Conservation (phyloP, 2,888 invertebrate species). For the Clanis bilineata region DNA sequence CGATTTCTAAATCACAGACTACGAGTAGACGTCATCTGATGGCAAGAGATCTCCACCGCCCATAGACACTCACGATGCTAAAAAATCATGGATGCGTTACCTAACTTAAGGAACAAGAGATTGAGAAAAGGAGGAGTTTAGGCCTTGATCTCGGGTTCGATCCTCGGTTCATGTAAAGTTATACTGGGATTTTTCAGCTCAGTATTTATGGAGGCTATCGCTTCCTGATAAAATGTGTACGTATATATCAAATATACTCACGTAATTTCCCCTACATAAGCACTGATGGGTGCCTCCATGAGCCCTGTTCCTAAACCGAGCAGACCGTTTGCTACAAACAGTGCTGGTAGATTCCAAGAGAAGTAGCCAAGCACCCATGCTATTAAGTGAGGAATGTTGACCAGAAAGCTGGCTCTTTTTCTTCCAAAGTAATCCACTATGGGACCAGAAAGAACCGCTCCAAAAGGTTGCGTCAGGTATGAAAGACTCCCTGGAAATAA, state of each 20-base stretch:
- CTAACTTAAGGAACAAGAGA: no score
- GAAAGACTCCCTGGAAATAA: conserved; percentile 75
- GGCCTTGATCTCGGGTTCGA: no score
- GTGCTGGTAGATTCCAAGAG: conserved; percentile 63
- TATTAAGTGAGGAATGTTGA: conserved; percentile 78
- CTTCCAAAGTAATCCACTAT: conserved; percentile 80
- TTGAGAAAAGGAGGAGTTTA: no score
- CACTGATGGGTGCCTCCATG: conserved; percentile 82
- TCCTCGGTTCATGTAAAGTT: no score
- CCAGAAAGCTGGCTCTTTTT: conserved; percentile 77
- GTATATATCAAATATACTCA: conserved; percentile 33
- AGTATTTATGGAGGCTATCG: background rate
- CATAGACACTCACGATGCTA: no score
- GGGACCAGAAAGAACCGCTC: conserved; percentile 79
- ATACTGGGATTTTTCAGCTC: no score
- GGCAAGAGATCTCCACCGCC: no score
- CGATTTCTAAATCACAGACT: no score
- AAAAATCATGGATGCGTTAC: no score
- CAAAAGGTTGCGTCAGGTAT: conserved; percentile 80
- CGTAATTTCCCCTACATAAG: conserved; percentile 83
- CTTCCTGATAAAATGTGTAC: background rate
- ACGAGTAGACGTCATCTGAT: no score
- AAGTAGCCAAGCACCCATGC: conserved; percentile 81
- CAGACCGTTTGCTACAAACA: conserved; percentile 75
- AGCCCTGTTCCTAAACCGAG: conserved; percentile 81